Conservation (phyloP, 2,888 invertebrate genomes). For the Synergus gifuensis region DNA sequence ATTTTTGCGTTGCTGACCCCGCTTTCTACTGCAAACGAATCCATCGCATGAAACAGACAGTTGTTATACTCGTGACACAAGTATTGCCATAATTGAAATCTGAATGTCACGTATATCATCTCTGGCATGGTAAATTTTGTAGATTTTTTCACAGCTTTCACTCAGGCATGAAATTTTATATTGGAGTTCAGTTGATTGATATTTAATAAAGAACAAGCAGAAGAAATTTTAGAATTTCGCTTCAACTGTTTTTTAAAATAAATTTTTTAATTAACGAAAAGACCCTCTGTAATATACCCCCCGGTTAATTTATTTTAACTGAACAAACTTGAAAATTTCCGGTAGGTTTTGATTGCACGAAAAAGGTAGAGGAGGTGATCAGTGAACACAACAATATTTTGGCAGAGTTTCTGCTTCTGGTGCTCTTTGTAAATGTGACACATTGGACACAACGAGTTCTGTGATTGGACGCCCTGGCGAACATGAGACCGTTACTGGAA, state of each 20-base stretch:
- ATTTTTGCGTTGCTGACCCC: slow-evolving; percentile 50
- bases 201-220: background rate
- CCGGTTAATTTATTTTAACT: background rate
- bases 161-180: background rate
- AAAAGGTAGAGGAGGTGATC: background rate
- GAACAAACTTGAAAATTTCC: background rate
- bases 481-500: slow-evolving; percentile 14
- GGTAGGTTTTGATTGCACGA: background rate
- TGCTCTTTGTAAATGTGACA: slow-evolving; percentile 17
- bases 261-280: no score
- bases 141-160: background rate
- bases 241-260: no score
- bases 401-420: background rate
- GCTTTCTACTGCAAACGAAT: slow-evolving; percentile 40
- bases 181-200: background rate
- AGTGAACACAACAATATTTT: background rate
- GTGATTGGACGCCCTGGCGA: slow-evolving; percentile 27
- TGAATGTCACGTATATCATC: background rate
- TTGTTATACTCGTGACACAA: slow-evolving; percentile 8
- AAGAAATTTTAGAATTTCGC: no score
- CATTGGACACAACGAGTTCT: slow-evolving; percentile 12
- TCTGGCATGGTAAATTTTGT: background rate
- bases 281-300: no score
- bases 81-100: slow-evolving; percentile 24
- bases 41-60: slow-evolving; percentile 8